These are phyloP conservation scores for Semnornis frantzii DNA, from an alignment of 2,113 vertebrate genomes.

Conservation along the genomic window DNA sequence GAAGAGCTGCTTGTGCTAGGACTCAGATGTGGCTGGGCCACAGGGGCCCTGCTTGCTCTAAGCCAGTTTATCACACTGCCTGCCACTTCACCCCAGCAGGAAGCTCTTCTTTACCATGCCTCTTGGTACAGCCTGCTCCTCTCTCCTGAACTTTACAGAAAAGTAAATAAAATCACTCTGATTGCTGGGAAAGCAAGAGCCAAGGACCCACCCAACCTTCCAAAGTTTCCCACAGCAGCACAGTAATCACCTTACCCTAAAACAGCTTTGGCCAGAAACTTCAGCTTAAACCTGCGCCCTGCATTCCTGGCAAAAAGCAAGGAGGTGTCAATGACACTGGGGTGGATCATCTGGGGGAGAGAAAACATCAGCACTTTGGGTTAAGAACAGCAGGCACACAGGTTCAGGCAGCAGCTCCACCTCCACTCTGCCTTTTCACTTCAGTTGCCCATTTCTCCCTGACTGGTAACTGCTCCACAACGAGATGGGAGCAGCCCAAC, in stretches of 20 bases:
- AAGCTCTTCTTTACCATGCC: neutral
- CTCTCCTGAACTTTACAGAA: neutral
- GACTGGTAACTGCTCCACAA: neutral
- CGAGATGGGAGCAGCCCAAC: neutral
- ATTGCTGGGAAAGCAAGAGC: neutral
- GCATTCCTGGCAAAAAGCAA: constrained; percentile 83
- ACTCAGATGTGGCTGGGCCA: neutral
- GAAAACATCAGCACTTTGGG: neutral
- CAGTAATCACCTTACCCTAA: constrained; percentile 80
- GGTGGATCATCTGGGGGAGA: constrained; percentile 85
- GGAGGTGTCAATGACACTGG: constrained; percentile 89
- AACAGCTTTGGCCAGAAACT: constrained; percentile 83
- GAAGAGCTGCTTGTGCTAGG: neutral
- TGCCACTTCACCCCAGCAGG: neutral
- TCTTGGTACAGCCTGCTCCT: neutral
- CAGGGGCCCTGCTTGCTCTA: neutral
- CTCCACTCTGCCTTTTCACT: neutral
- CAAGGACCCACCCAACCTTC: neutral
- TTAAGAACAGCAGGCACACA: neutral
- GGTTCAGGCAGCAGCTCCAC: neutral
- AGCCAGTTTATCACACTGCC: neutral
- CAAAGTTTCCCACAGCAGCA: neutral
- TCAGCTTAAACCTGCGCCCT: constrained; percentile 86
- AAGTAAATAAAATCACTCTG: neutral
- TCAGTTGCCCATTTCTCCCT: neutral